Percentiles rank a stretch among this genome's conserved stretches.
Evolutionary conservation across 2,888 invertebrate genomes (phyloP).

Genomic region (Bugulina stolonifera): DNA sequence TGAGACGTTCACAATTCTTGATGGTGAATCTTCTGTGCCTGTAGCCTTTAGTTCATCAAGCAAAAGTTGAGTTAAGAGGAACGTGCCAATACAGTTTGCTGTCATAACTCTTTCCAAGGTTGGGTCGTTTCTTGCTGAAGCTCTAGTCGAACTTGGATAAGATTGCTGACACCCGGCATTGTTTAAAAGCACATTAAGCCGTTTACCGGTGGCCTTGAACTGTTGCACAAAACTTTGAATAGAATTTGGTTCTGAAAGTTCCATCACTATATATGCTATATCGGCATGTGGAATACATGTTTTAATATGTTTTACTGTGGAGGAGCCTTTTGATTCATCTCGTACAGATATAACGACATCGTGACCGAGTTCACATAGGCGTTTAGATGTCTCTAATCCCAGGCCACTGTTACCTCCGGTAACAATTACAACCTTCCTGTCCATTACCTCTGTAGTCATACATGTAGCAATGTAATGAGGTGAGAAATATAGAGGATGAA

Average conservation of each 20-base stretch:
- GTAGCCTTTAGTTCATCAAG: background rate
- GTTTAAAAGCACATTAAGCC: background rate
- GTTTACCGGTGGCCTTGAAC: conserved; percentile 13
- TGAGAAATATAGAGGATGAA: no score
- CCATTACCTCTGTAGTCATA: no score
- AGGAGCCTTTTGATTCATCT: conserved; percentile 12
- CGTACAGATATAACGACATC: background rate
- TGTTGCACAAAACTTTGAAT: conserved; percentile 19
- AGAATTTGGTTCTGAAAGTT: conserved; percentile 11
- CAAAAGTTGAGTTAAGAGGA: conserved; percentile 20
- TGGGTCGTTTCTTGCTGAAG: background rate
- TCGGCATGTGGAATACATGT: background rate
- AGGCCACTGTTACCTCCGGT: conserved; percentile 23
- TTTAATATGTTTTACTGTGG: background rate
- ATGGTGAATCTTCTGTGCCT: background rate
- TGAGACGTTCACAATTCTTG: conserved; percentile 15
- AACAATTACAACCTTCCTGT: conserved; percentile 6
- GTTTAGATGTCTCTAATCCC: conserved; percentile 14
- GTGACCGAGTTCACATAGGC: conserved; percentile 5
- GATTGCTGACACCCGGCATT: background rate
- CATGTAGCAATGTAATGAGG: no score
- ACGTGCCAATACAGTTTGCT: conserved; percentile 13
- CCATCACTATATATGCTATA: background rate
- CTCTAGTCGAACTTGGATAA: background rate
- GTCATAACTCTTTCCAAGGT: conserved; percentile 3